A percentile compares a stretch with the other conserved stretches of the same genome.
These are phyloP conservation scores for Autographa gamma DNA, from an alignment of 2,888 invertebrate species.

Conservation along the genomic window DNA sequence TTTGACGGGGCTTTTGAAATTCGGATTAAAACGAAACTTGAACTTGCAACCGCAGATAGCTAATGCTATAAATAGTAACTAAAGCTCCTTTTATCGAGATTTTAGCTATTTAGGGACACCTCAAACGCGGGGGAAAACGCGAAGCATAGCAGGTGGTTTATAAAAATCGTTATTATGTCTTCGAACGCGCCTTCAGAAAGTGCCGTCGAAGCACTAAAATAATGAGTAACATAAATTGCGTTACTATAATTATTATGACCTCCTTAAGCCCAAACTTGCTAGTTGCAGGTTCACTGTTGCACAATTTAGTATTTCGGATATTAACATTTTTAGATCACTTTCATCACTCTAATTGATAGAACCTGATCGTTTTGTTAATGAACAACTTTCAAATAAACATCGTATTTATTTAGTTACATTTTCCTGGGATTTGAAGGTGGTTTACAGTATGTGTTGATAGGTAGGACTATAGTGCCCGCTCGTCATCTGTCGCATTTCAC, in stretches of 20 bases:
- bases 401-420: neutral
- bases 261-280: conserved; percentile 68
- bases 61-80: too few relatives aligned
- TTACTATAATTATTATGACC: conserved; percentile 69
- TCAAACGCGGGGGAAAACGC: too few relatives aligned
- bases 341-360: conserved; percentile 14
- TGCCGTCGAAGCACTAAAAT: conserved; percentile 51
- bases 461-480: neutral
- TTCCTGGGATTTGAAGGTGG: neutral
- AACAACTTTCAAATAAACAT: neutral
- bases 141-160: conserved; percentile 5
- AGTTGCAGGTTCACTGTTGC: conserved; percentile 61
- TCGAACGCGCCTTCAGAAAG: conserved; percentile 43
- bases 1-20: too few relatives aligned
- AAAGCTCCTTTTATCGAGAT: too few relatives aligned
- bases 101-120: too few relatives aligned
- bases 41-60: too few relatives aligned
- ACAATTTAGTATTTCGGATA: conserved; percentile 52
- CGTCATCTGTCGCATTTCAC: conserved; percentile 11
- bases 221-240: conserved; percentile 70
- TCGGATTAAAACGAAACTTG: too few relatives aligned
- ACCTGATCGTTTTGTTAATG: neutral
- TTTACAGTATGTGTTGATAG: neutral
- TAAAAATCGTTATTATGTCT: conserved; percentile 36
- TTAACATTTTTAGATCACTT: conserved; percentile 46